Evolutionary conservation across 2,888 invertebrate genomes (phyloP), one percentile per base, ranked within the genome.

Genomic region (Trichopoda pennipes): DNA sequence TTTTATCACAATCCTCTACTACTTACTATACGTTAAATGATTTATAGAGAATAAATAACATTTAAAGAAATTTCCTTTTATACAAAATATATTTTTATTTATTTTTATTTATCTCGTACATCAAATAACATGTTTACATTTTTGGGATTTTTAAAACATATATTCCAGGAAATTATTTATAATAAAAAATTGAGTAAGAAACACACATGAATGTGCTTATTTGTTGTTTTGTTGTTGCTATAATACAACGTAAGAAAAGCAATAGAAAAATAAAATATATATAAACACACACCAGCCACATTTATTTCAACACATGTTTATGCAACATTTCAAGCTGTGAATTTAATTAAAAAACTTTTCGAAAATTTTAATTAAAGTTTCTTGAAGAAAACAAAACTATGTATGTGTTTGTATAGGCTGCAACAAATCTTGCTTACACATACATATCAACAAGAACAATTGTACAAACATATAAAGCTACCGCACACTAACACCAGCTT

Each of bases 271-370:
- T 16, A 42, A 60, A 49, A 23, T 7, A 35, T 35, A 42, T 61
- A 53, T 58, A 44, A 60, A 58, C 63, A 56, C 42, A 19, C 21
- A 38, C 7, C 60, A 79, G 73, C 69, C 55, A 72, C 75, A 82
- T 82, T 79, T 79, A 79, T 75, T 79, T 79, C 68, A 79, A 76
- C 82, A 79, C 79, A 79, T 82, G 82, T 82, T 82, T 82, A 76
- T 79, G 75, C 79, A 82, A 82, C 82, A 82, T 82, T 79, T 79
- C 82, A 79, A 82, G 79, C 82, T 82, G 82, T 82, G 82, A 82
- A 82, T 82, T 82, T 82, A 82, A 82, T 82, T 82, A 82, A 79
- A 79, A 82, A 82, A 82, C 79, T 79, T 82, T 82, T 82, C 58
- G 82, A 79, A 79, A 82, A 72, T 79, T 82, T 82, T 79, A 79